Percentiles rank a stretch among this genome's conserved stretches.
phyloP scores from a whole-genome alignment of 2,888 invertebrate genomes.

The Leptinotarsa tumamoca region DNA sequence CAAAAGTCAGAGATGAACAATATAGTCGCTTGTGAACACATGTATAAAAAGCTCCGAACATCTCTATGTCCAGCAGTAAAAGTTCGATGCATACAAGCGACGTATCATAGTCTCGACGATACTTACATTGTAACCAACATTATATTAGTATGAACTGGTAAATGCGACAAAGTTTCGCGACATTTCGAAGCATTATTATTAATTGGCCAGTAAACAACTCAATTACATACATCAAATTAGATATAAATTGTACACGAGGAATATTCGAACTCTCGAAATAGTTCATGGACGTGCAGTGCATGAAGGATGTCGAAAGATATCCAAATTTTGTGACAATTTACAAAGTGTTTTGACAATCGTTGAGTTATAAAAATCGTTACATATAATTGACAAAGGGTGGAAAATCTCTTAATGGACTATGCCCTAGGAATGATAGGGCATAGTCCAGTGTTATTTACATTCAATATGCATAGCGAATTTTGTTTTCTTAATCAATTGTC shows the following conservation, averaged over 20 bases:
- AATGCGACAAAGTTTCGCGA: conserved; percentile 10
- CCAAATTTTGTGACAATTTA: no score
- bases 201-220: conserved; percentile 46
- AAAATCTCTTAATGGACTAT: no score
- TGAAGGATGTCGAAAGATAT: neutral
- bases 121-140: conserved; percentile 8
- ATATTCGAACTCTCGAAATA: neutral
- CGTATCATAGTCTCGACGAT: neutral
- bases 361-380: no score
- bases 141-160: neutral
- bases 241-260: conserved; percentile 25
- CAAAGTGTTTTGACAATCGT: no score
- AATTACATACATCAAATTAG: conserved; percentile 46
- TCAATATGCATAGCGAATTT: no score
- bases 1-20: neutral
- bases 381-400: no score
- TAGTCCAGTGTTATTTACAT: no score
- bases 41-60: conserved; percentile 7
- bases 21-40: neutral
- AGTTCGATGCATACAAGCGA: neutral
- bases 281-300: neutral
- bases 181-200: conserved; percentile 36
- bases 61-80: neutral
- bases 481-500: no score
- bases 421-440: no score